phyloP scores from a whole-genome alignment of 2,797 vertebrate genomes.

The Simalia tracyae region DNA sequence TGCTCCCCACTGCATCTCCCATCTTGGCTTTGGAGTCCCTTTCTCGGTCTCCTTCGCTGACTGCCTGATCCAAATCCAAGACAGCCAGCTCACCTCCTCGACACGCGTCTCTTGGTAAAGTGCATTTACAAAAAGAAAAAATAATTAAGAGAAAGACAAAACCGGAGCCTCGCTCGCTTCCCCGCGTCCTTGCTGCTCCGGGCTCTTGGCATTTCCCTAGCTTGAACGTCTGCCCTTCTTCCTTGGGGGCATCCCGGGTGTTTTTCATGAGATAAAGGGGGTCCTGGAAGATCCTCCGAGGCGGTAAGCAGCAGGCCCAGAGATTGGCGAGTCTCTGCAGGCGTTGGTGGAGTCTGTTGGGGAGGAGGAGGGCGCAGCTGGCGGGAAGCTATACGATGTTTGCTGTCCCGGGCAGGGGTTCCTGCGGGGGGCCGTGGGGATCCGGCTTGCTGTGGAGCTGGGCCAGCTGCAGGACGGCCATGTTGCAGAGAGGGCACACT shows the following conservation, averaged over 20 bases:
- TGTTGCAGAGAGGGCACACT: conserved; percentile 97
- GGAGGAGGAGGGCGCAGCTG: conserved; percentile 27
- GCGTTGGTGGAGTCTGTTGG: conserved; percentile 42
- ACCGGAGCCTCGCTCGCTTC: conserved; percentile 53
- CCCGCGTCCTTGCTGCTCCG: conserved; percentile 76
- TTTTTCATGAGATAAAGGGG: conserved; percentile 63
- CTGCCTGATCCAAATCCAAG: conserved; percentile 30
- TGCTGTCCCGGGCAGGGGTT: conserved; percentile 89
- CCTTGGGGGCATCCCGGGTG: background rate
- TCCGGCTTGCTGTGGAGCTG: conserved; percentile 85
- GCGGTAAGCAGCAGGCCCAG: conserved; percentile 46
- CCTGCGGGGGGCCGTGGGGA: conserved; percentile 76
- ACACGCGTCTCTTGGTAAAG: conserved; percentile 73
- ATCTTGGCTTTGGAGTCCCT: background rate
- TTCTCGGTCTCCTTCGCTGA: conserved; percentile 13
- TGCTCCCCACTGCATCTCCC: background rate
- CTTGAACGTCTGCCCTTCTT: conserved; percentile 54
- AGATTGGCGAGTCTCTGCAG: conserved; percentile 50
- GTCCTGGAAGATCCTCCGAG: conserved; percentile 41
- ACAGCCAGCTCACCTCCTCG: background rate
- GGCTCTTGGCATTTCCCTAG: conserved; percentile 72
- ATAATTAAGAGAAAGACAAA: conserved; percentile 60
- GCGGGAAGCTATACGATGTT: conserved; percentile 86
- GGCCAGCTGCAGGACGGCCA: conserved; percentile 93
- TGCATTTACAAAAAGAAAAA: conserved; percentile 74